These are phyloP conservation scores for human DNA, from an alignment of 2,113 vertebrate species.

Conservation along the genomic window DNA sequence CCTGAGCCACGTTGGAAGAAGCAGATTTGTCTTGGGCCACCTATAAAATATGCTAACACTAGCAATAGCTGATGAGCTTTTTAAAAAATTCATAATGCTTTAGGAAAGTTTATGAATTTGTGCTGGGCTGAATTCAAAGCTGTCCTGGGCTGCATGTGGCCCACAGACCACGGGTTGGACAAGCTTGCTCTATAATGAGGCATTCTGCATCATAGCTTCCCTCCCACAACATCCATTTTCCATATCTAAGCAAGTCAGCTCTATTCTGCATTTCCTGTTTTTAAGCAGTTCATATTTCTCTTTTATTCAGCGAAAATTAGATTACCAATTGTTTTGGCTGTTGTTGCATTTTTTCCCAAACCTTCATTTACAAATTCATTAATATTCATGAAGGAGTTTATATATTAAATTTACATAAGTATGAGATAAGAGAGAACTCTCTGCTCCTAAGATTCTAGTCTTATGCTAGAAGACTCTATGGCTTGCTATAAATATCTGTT, in stretches of 20 bases:
- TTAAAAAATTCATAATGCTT: too few relatives aligned
- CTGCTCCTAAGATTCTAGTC: conserved; percentile 48
- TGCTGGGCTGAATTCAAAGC: too few relatives aligned
- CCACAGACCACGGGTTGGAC: too few relatives aligned
- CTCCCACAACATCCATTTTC: neutral
- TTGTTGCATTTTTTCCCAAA: conserved; percentile 45
- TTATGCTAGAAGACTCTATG: conserved; percentile 16
- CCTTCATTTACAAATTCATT: conserved; percentile 45
- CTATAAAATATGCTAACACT: too few relatives aligned
- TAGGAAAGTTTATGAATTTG: too few relatives aligned
- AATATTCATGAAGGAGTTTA: conserved; percentile 53
- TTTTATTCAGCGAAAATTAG: conserved; percentile 59
- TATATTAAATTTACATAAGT: conserved; percentile 63
- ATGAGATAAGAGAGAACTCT: conserved; percentile 22
- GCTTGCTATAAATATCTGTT: conserved; percentile 36
- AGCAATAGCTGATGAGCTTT: too few relatives aligned
- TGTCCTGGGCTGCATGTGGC: too few relatives aligned
- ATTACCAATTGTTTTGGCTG: neutral
- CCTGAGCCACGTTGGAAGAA: too few relatives aligned
- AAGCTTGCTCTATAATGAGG: neutral
- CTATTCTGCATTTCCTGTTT: neutral
- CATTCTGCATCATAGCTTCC: neutral
- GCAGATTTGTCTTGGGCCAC: too few relatives aligned
- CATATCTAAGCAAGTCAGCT: neutral
- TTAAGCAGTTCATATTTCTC: conserved; percentile 45